Conservation (phyloP, 2,888 invertebrate genomes). For the Mongoloraphidia duomilia region DNA sequence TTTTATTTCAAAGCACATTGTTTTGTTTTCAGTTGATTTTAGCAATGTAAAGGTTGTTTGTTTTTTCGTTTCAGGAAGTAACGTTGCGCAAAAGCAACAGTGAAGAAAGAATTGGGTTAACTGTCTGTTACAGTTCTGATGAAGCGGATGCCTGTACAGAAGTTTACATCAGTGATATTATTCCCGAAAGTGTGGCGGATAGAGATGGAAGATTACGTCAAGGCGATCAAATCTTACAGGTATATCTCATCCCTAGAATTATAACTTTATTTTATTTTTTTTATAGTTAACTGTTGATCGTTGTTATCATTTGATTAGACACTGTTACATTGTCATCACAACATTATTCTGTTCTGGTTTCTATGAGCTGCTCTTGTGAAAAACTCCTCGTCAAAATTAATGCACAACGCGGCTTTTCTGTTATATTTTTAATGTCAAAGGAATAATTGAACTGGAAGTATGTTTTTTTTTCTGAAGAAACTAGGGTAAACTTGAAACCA, state of each 20-base stretch:
- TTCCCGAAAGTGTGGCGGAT: constrained; percentile 41
- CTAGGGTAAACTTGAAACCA: too few species aligned
- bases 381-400: too few species aligned
- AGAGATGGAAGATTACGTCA: constrained; percentile 42
- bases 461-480: too few species aligned
- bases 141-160: constrained; percentile 28
- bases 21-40: neutral
- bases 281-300: neutral
- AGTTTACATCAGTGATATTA: constrained; percentile 52
- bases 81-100: constrained; percentile 40
- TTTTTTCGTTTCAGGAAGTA: constrained; percentile 39
- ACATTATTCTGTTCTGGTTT: too few species aligned
- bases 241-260: constrained; percentile 18
- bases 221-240: constrained; percentile 48
- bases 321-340: neutral
- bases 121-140: constrained; percentile 40
- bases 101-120: constrained; percentile 49
- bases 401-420: too few species aligned
- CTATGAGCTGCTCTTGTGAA: too few species aligned
- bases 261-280: too few species aligned
- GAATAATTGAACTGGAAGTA: too few species aligned
- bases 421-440: too few species aligned
- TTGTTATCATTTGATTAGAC: too few species aligned
- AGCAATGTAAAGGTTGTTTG: neutral
- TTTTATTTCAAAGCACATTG: too few species aligned